Evolutionary conservation across 2,113 vertebrate species (phyloP).

Genomic region (Gracilinanus agilis): DNA sequence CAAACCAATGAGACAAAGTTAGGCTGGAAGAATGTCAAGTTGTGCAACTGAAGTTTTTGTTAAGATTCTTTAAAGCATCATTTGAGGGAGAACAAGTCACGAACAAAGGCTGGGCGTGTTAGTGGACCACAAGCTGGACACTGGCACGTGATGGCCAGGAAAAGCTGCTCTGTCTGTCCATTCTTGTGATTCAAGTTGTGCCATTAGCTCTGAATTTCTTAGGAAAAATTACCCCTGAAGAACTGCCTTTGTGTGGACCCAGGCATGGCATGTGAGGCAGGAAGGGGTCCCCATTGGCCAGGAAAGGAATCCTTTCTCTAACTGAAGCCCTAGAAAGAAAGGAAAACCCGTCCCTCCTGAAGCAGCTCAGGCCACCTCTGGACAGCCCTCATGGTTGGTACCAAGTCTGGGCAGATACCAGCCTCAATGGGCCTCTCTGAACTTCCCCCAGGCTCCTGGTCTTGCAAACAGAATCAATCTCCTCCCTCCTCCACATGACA

Average conservation of each 20-base stretch:
- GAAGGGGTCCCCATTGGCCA: too few species aligned
- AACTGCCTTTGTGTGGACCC: too few species aligned
- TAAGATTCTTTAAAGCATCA: background rate
- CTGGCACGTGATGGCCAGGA: background rate
- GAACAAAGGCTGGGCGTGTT: background rate
- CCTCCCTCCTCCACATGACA: too few species aligned
- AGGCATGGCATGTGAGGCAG: too few species aligned
- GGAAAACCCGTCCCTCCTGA: background rate
- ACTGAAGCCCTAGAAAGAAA: background rate
- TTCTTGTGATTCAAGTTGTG: background rate
- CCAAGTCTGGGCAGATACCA: too few species aligned
- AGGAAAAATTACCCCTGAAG: background rate
- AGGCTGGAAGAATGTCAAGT: background rate
- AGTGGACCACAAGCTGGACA: background rate
- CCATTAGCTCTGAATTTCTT: background rate
- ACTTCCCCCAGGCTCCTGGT: too few species aligned
- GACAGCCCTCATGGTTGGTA: too few species aligned
- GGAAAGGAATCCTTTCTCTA: background rate
- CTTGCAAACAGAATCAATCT: too few species aligned
- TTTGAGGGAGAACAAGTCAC: background rate
- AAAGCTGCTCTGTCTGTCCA: background rate
- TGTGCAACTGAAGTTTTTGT: rapidly evolving
- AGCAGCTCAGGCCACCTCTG: background rate
- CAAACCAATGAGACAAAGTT: background rate
- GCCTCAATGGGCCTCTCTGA: background rate